Percentiles rank a stretch among this genome's conserved stretches.
These are phyloP conservation scores for Caenorhabditis auriculariae DNA, from an alignment of 2,888 invertebrate genomes.

Conservation along the genomic window DNA sequence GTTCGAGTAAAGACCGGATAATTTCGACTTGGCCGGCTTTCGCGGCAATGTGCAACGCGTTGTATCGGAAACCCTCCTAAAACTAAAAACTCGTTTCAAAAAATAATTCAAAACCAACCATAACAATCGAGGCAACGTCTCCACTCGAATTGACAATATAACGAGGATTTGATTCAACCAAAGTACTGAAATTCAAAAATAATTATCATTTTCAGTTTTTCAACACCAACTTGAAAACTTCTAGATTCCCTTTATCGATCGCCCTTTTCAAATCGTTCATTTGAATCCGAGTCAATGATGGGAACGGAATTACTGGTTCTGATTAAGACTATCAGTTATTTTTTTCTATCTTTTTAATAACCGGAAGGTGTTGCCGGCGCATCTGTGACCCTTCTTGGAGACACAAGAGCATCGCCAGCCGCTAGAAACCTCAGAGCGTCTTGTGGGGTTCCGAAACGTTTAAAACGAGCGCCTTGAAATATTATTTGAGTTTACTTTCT, in stretches of 20 bases:
- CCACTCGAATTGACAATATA: constrained; percentile 40
- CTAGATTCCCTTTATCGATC: constrained; percentile 29
- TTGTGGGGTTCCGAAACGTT: constrained; percentile 30
- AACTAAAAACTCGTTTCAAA: neutral
- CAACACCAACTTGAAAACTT: constrained; percentile 10
- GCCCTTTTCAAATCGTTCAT: constrained; percentile 35
- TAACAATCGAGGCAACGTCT: constrained; percentile 39
- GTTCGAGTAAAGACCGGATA: constrained; percentile 8
- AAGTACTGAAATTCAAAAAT: constrained; percentile 16
- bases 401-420: constrained; percentile 3
- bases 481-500: neutral
- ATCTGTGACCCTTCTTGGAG: neutral
- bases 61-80: constrained; percentile 41
- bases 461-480: constrained; percentile 28
- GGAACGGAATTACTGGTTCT: constrained; percentile 28
- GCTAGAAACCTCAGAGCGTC: constrained; percentile 31
- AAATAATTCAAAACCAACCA: constrained; percentile 9
- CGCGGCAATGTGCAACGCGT: constrained; percentile 42
- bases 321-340: too few species aligned
- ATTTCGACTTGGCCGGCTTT: constrained; percentile 21
- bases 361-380: too few species aligned
- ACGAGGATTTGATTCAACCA: constrained; percentile 34
- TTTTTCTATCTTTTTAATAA: too few species aligned
- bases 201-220: too few species aligned
- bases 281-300: constrained; percentile 25